Base-by-base conservation (phyloP, 2,113 vertebrate genomes). In the Coturnix japonica region DNA sequence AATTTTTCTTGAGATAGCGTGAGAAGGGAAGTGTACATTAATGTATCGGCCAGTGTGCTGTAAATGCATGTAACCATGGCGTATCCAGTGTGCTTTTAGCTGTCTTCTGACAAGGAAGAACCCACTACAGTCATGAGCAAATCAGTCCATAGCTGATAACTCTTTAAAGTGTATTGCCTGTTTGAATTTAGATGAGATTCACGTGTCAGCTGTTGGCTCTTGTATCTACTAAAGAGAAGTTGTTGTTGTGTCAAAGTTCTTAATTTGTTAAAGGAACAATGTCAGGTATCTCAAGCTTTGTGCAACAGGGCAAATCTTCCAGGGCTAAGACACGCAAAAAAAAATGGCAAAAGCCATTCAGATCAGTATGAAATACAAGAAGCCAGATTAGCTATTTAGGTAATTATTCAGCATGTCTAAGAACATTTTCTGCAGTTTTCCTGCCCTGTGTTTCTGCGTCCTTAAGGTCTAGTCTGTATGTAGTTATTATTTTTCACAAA, bases 161-260 rank as follows among this genome's bases (percentile, higher is more conserved):
- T 69, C 41, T 51, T 47, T 39, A 4, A 83, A 91, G 26, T 49
- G 22, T 54, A 41, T 87, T 84, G 91, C 66, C 57, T 89, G 30
- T 87, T 86, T 69, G 84, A 95, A 78, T 92, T 81, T 51, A 79
- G 84, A 64, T 79, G 67, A 94, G 57, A 90, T 81, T 93, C 61
- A 87, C 44, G 56, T 90, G 66, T 81, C 84, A 84, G 28, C 43
- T 85, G 39, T 41, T 93, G 77, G 39, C n/a, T 69, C n/a, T 86
- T 60, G 31, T 71, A 33, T 88, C 81, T 53, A 41, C 72, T 85
- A 86, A 81, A 51, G 30, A 85, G 57, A 82, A 87, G 57, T 82
- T 91, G 60, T 75, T 85, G 75, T 44, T 54, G 11, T 60, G 37
- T 79, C 49, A 76, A 63, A 61, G 37, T 28, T 15, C 9, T 4